Base-by-base conservation (phyloP, 1,140 invertebrate genomes). In the Calliphora vicina region DNA sequence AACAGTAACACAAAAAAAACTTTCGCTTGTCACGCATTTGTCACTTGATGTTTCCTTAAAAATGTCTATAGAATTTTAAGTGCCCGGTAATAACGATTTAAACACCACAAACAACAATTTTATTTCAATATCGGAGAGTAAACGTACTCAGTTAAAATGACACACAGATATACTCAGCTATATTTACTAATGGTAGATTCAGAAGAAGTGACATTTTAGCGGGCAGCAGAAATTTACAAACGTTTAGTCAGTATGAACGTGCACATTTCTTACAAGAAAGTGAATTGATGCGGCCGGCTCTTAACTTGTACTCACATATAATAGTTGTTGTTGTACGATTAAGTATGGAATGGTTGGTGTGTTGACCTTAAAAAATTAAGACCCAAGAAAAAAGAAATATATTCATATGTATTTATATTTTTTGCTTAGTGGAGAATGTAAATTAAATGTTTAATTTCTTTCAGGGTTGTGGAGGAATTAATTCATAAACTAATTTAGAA, bases 31-130 rank as follows among this genome's bases (percentile, higher is more conserved):
- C 74, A 78, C 74, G 74, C 74, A 43, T 78, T 78, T 78, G 74
- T 78, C 74, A 45, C 35, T 78, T 78, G 74, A 78, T 78, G 74
- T 78, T 78, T 78, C 74, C 74, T 78, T 78, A 78, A 78, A 78
- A 78, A 78, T 78, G 74, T 43, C 74, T 20, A 78, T 43, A 78
- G 74, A 78, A 78, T 78, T 78, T 78, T 78, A 78, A 78, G 35
- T 78, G 74, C 1, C 73, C 35, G 35, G 74, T 76, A 35, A 43
- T 78, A 17, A 78, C 42, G 42, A 35, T 74, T 74, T 67, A 67
- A 20, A 67, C 20, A 67, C 61, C n/a, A 67, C 8, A 23, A 20
- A 67, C 61, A 67, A 20, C n/a, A 23, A 25, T 67, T 67, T 67
- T 57, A 15, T 17, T 57, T n/a, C n/a, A n/a, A 15, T 17, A 57